Conservation (phyloP, 2,797 vertebrate genomes). For the Merluccius polli region DNA sequence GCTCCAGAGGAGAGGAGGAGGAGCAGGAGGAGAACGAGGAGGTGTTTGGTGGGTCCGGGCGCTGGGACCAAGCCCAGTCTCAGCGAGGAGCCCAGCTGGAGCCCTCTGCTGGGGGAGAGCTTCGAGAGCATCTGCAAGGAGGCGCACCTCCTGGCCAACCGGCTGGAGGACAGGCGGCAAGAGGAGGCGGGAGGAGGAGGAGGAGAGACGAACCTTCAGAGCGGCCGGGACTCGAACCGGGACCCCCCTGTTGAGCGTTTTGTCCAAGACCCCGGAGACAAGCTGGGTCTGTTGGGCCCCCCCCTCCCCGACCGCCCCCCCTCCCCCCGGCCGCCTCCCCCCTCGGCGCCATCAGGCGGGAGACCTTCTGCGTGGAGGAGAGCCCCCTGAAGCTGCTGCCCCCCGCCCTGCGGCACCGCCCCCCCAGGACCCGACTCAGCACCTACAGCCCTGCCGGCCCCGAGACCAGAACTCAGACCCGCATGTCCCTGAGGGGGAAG, state of each 20-base stretch:
- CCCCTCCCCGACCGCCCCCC: conserved; percentile 28
- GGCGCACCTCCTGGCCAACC: conserved; percentile 78
- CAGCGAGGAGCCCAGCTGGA: conserved; percentile 66
- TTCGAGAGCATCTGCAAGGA: conserved; percentile 86
- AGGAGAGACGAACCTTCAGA: not conserved
- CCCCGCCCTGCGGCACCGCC: conserved; percentile 67
- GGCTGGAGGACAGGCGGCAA: conserved; percentile 61
- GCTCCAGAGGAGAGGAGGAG: conserved; percentile 73
- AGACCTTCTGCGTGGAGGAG: conserved; percentile 84
- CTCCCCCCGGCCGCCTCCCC: too few species aligned
- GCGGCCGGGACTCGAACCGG: not conserved
- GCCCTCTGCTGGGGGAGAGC: conserved; percentile 76
- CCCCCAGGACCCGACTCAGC: conserved; percentile 32
- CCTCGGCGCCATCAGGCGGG: conserved; percentile 81
- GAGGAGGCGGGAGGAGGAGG: not conserved
- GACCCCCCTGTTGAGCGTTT: conserved; percentile 67
- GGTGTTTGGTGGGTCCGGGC: conserved; percentile 75
- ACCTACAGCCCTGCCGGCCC: conserved; percentile 64
- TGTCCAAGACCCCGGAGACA: conserved; percentile 70
- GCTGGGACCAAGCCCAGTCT: conserved; percentile 17
- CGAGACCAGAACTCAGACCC: conserved; percentile 40
- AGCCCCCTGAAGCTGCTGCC: conserved; percentile 78
- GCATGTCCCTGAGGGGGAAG: conserved; percentile 46
- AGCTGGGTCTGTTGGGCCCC: conserved; percentile 70
- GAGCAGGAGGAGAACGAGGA: conserved; percentile 78